Base-by-base conservation (phyloP, 2,888 invertebrate species). In the Tenthredo scrophulariae region DNA sequence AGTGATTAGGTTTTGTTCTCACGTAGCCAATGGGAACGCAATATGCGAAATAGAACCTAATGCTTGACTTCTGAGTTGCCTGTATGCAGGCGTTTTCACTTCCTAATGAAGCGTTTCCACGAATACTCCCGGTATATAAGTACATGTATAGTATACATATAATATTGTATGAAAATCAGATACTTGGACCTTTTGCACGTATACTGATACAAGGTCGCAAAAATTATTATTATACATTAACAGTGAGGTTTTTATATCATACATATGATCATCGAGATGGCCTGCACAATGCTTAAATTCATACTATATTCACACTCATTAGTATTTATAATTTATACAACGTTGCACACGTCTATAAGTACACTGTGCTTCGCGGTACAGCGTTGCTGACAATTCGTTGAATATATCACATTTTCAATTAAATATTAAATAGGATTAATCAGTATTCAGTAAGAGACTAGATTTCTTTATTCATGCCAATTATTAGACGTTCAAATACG, bases 391-490 rank as follows among this genome's bases (percentile, higher is more conserved):
- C 80, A 58, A 80, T 80, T 80, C 80, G 80, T 80, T 80, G 80
- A 80, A 80, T 80, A 80, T 80, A 80, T 80, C 80, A 80, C 80
- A 80, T 80, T 80, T 80, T 62, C 79, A 79, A 79, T 79, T 62
- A 40, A 22, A 2, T 50, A 62, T 62, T 37, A 50, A 29, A 72
- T 74, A 74, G n/a, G 10, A 13, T 40, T 26, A 58, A 40, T 40
- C 6, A n/a, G 13, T 40, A 33, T 37, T 37, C 37, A 37, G 37
- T 37, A 6, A 18, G 40, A 26, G 37, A 62, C 58, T 62, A 80
- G 40, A 62, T 43, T 74, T n/a, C 10, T 29, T 72, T 46, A 50
- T 7, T 10, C 46, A 1, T 46, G 75, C 43, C 46, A 75, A 75
- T 75, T 46, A 13, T 46, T 75, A 46, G 37, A 37, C 37, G 33